Base-by-base conservation (phyloP, 2,113 vertebrate genomes). In the Hiodon tergisus region DNA sequence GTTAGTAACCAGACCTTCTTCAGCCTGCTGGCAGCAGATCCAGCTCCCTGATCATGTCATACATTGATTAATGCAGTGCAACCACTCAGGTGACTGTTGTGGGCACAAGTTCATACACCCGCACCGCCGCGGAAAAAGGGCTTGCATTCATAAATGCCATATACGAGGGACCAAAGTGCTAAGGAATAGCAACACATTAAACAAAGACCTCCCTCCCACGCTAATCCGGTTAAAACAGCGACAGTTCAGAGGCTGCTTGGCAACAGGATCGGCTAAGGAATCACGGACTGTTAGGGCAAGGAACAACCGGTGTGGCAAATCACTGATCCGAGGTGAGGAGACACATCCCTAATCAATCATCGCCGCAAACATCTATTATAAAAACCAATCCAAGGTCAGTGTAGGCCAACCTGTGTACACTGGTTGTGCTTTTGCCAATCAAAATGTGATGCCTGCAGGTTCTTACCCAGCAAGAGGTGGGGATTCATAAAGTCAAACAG, bases 401-500 rank as follows among this genome's bases (percentile, higher is more conserved):
- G 58, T 31, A 31, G 31, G 31, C 31, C 31, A 31, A 31, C 31
- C 31, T 31, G 31, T 31, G 31, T 31, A 31, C 31, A 31, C 31
- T 31, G 31, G 31, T 31, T 31, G 31, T 31, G 31, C 31, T 31
- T 31, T 31, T 31, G 31, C 31, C 31, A 31, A 31, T 31, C 31
- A 31, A 67, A 46, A 16, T 52, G 9, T 31, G 62, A 48, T 17
- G 4, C 46, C 47, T 5, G n/a, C 5, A 59, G 3, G 52, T n/a
- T 8, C 92, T 89, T 89, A 98, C 97, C 96, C 6, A 97, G 84
- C 75, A 98, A 91, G 0, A 98, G 85, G 8, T 90, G 80, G 2
- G 91, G 90, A 85, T 95, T 93, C 87, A 93, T 82, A 76, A 63
- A 86, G 79, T 97, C 95, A 60, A 97, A 91, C 60, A 98, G 92